Evolutionary conservation across 1,140 invertebrate species (phyloP), one percentile per base, ranked within the genome.

Genomic region (Homalodisca vitripennis): DNA sequence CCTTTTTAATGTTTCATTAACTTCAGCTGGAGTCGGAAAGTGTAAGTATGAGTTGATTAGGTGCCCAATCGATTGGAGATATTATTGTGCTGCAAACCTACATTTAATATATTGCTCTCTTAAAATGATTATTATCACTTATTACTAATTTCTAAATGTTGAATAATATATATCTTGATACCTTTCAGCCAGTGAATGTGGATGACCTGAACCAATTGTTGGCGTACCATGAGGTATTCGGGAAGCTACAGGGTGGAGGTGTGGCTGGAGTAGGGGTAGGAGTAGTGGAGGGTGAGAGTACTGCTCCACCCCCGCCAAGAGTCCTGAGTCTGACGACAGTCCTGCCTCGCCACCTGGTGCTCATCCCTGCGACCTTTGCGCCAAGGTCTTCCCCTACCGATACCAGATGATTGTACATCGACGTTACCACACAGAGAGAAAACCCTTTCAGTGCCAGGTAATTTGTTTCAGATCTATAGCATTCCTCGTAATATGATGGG

Each of bases 171-270:
- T n/a, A n/a, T n/a, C n/a, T n/a, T n/a, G n/a, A n/a, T n/a, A n/a
- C n/a, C n/a, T 64, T 32, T 3, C 63, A 66, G 17, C 46, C 79
- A 79, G 82, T 92, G 1, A 92, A 92, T 77, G 90, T 92, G 1
- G 91, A 93, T 75, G 91, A 93, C 73, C 84, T 93, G 24, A 92
- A 91, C 69, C 90, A 92, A 73, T 79, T 93, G 48, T 79, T 93
- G 41, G 90, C 90, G n/a, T 92, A 92, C 79, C 91, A 93, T 76
- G 91, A 92, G 79, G 90, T 93, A 17, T 92, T 93, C 78, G 91
- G 91, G n/a, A 93, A 93, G 78, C 80, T 92, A 17, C 89, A 90
- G 70, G 83, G 80, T 70, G 84, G 85, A 12, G 48, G 30, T 12
- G 48, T 68, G 60, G 22, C 57, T 10, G n/a, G n/a, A n/a, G 34